Conservation (phyloP, 2,113 vertebrate species). For the Mus musculus region DNA sequence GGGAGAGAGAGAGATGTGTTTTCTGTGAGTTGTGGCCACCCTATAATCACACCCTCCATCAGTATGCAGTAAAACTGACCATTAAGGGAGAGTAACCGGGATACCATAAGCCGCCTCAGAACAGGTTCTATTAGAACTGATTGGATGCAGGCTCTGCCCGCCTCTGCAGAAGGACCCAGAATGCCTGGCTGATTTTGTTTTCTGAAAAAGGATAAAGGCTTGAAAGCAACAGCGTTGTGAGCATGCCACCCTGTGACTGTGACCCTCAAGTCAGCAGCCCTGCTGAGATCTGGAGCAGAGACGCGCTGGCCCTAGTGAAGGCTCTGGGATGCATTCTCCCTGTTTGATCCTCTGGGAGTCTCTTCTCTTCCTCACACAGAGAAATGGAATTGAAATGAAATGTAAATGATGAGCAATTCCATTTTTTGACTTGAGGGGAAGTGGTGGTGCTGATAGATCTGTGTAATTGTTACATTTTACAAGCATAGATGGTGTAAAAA, state of each 20-base stretch:
- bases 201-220: slow-evolving; percentile 71
- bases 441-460: neutral
- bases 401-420: slow-evolving; percentile 40
- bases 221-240: slow-evolving; percentile 67
- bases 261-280: slow-evolving; percentile 73
- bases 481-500: neutral
- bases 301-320: slow-evolving; percentile 51
- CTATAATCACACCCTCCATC: slow-evolving; percentile 76
- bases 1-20: slow-evolving; percentile 76
- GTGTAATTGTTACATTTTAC: slow-evolving; percentile 39
- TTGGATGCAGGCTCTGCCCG: slow-evolving; percentile 39
- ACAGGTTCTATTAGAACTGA: slow-evolving; percentile 66
- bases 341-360: slow-evolving; percentile 47
- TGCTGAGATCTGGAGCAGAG: slow-evolving; percentile 38
- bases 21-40: slow-evolving; percentile 74
- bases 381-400: slow-evolving; percentile 62
- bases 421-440: slow-evolving; percentile 54
- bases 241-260: slow-evolving; percentile 69
- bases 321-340: slow-evolving; percentile 25
- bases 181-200: slow-evolving; percentile 78
- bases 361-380: slow-evolving; percentile 54
- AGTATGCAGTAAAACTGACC: slow-evolving; percentile 65
- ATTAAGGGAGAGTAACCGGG: slow-evolving; percentile 64
- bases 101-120: slow-evolving; percentile 71
- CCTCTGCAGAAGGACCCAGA: slow-evolving; percentile 53